These are phyloP conservation scores for Clitarchus hookeri DNA, from an alignment of 2,888 invertebrate species.

Conservation along the genomic window DNA sequence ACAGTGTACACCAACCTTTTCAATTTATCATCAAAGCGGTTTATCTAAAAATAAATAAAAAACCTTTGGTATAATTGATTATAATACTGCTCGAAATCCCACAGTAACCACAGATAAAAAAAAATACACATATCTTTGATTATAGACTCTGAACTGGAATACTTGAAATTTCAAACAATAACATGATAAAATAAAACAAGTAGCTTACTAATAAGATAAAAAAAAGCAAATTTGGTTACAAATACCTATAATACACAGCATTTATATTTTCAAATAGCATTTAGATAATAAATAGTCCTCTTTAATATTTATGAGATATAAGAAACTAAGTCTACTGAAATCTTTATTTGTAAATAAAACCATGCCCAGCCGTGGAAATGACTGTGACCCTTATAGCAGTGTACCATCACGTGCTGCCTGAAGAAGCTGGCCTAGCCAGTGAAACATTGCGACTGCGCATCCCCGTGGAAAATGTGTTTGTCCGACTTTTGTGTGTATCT, in stretches of 20 bases:
- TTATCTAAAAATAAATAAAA: slow-evolving; percentile 2
- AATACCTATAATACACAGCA: neutral
- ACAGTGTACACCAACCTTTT: neutral
- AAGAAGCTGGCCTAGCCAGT: too few relatives aligned
- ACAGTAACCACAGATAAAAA: neutral
- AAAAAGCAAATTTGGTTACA: neutral
- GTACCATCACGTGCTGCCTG: too few relatives aligned
- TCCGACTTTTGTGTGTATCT: too few relatives aligned
- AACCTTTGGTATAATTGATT: neutral
- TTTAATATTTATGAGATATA: too few relatives aligned
- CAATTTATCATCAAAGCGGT: neutral
- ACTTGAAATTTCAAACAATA: neutral
- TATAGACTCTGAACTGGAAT: neutral
- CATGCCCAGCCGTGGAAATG: too few relatives aligned
- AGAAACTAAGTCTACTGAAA: too few relatives aligned
- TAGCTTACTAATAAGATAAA: neutral
- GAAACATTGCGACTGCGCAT: too few relatives aligned
- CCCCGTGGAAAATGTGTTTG: too few relatives aligned
- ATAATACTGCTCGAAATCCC: neutral
- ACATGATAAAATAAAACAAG: neutral
- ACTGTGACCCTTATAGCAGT: too few relatives aligned
- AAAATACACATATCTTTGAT: neutral
- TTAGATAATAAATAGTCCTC: too few relatives aligned
- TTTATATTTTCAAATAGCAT: too few relatives aligned
- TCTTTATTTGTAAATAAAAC: too few relatives aligned